These are phyloP conservation scores for Mesochorus sp. DNA, from an alignment of 2,888 invertebrate genomes.

Conservation along the genomic window DNA sequence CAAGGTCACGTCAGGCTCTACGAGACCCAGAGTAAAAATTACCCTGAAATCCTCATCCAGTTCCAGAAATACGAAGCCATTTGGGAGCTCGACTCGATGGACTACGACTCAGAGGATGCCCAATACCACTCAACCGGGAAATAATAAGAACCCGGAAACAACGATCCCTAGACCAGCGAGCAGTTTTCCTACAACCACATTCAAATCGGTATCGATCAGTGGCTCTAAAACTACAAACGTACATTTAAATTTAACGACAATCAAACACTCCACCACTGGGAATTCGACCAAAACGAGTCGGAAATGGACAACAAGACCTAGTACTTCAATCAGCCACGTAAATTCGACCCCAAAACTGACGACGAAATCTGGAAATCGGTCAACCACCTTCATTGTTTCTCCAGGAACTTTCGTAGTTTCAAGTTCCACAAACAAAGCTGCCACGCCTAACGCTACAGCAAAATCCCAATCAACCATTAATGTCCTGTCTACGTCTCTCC, in stretches of 20 bases:
- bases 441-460: background rate
- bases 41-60: background rate
- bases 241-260: no score
- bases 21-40: background rate
- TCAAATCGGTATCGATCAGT: background rate
- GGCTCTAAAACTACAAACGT: background rate
- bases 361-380: background rate
- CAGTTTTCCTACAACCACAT: background rate
- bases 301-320: no score
- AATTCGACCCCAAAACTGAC: background rate
- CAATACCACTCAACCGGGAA: background rate
- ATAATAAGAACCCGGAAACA: slow-evolving; percentile 6
- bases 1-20: background rate
- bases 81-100: background rate
- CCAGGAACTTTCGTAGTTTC: no score
- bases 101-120: background rate
- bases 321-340: no score
- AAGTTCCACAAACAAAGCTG: no score
- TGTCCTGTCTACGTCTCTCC: no score
- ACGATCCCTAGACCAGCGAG: slow-evolving; percentile 10
- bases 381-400: no score
- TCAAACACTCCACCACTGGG: no score
- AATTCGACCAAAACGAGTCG: no score
- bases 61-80: background rate
- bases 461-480: no score